These are phyloP conservation scores for Archips crataeganus DNA, from an alignment of 2,888 invertebrate genomes.

Conservation along the genomic window DNA sequence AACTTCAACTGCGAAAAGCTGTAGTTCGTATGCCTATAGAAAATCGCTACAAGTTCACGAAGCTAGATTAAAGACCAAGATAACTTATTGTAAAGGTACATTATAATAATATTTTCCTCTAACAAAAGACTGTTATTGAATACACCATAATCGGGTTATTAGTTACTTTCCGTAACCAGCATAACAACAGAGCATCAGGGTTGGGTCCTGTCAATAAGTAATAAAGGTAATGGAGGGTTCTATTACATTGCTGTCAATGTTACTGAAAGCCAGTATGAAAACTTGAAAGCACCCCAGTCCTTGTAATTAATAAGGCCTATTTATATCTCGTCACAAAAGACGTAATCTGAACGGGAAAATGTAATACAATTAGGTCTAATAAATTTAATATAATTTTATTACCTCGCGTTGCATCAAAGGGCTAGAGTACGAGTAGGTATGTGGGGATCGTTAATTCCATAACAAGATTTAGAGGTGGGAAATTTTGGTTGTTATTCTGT, in stretches of 20 bases:
- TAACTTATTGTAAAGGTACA: too few species aligned
- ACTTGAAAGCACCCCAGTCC: neutral
- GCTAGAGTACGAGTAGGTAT: neutral
- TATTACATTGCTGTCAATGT: slow-evolving; percentile 12
- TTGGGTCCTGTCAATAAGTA: slow-evolving; percentile 18
- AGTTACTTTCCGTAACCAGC: neutral
- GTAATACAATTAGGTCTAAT: neutral
- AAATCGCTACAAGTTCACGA: too few species aligned
- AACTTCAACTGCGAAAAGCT: too few species aligned
- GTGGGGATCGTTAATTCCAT: neutral
- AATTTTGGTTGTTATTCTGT: neutral
- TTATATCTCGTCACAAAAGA: slow-evolving; percentile 9
- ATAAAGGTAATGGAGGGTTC: slow-evolving; percentile 16
- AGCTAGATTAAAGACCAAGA: too few species aligned
- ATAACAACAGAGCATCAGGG: neutral
- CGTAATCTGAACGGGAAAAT: slow-evolving; percentile 9
- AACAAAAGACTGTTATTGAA: neutral
- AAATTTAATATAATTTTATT: slow-evolving; percentile 2
- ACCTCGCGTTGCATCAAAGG: neutral
- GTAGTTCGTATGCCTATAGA: too few species aligned
- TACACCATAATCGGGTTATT: neutral
- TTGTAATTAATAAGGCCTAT: slow-evolving; percentile 14
- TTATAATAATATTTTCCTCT: neutral
- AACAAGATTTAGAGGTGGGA: neutral
- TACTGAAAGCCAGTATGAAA: slow-evolving; percentile 15